Percentiles rank a stretch among this genome's conserved stretches.
phyloP scores from a whole-genome alignment of 2,888 invertebrate species.

The Ophioninae sp. region DNA sequence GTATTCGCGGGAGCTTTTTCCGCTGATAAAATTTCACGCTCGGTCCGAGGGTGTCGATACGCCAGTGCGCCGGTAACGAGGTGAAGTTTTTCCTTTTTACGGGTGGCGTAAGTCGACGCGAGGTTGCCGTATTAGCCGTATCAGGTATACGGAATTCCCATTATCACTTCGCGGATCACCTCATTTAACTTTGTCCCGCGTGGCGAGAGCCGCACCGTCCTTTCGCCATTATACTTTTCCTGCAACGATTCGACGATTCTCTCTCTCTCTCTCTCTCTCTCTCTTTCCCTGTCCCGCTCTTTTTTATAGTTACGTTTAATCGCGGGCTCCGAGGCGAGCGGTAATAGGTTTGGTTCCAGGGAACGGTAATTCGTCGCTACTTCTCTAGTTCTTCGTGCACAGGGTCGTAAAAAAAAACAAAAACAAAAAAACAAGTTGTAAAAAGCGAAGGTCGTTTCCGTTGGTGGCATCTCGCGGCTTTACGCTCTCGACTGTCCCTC shows the following conservation, averaged over 20 bases:
- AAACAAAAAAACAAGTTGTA: constrained; percentile 71
- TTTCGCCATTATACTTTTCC: constrained; percentile 40
- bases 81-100: constrained; percentile 17
- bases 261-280: constrained; percentile 25
- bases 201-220: constrained; percentile 31
- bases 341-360: constrained; percentile 80
- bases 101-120: background rate
- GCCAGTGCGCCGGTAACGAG: background rate
- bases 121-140: background rate
- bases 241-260: constrained; percentile 34
- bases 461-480: constrained; percentile 62
- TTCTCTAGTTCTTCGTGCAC: constrained; percentile 71
- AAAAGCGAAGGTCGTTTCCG: constrained; percentile 72
- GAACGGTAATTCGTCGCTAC: constrained; percentile 57
- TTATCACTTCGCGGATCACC: constrained; percentile 73
- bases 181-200: constrained; percentile 80
- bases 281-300: constrained; percentile 50
- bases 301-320: constrained; percentile 79
- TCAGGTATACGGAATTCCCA: constrained; percentile 71
- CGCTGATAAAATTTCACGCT: background rate
- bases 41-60: background rate
- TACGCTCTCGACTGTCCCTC: constrained; percentile 56
- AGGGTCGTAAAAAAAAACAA: constrained; percentile 78
- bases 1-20: background rate
- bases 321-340: constrained; percentile 72